A percentile compares a stretch with the other conserved stretches of the same genome.
Evolutionary conservation across 2,888 invertebrate species (phyloP).

Genomic region (Xestia sexstrigata): DNA sequence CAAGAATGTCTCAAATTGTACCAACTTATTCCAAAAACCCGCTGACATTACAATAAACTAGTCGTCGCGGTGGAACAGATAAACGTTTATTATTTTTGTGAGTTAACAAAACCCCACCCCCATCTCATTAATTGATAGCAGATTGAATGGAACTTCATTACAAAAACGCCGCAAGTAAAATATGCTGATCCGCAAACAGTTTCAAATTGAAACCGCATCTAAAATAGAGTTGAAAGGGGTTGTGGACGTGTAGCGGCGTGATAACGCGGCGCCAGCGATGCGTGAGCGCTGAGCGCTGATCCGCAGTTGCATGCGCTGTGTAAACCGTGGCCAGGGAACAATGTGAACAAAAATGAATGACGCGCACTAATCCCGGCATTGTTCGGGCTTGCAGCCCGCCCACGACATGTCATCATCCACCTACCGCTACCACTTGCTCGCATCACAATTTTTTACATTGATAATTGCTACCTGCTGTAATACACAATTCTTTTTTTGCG

Average conservation of each 20-base stretch:
- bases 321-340: constrained; percentile 77
- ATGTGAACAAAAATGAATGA: constrained; percentile 78
- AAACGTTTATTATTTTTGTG: constrained; percentile 38
- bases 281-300: constrained; percentile 78
- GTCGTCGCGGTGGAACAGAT: constrained; percentile 18
- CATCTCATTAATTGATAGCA: constrained; percentile 81
- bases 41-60: background rate
- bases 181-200: constrained; percentile 87
- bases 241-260: constrained; percentile 80
- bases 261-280: constrained; percentile 81
- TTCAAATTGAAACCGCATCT: constrained; percentile 83
- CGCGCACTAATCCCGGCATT: constrained; percentile 85
- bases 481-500: background rate
- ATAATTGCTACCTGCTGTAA: constrained; percentile 58
- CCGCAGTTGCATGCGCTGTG: constrained; percentile 77
- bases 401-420: constrained; percentile 58
- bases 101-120: constrained; percentile 73
- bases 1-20: background rate
- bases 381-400: constrained; percentile 66
- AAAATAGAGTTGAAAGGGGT: constrained; percentile 83
- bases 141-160: constrained; percentile 80
- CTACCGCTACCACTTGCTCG: constrained; percentile 72
- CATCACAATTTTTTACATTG: constrained; percentile 57
- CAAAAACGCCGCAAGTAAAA: constrained; percentile 82
- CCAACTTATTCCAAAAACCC: background rate